These are phyloP conservation scores for Mesembrinibis cayennensis DNA, from an alignment of 2,113 vertebrate species.

Conservation along the genomic window DNA sequence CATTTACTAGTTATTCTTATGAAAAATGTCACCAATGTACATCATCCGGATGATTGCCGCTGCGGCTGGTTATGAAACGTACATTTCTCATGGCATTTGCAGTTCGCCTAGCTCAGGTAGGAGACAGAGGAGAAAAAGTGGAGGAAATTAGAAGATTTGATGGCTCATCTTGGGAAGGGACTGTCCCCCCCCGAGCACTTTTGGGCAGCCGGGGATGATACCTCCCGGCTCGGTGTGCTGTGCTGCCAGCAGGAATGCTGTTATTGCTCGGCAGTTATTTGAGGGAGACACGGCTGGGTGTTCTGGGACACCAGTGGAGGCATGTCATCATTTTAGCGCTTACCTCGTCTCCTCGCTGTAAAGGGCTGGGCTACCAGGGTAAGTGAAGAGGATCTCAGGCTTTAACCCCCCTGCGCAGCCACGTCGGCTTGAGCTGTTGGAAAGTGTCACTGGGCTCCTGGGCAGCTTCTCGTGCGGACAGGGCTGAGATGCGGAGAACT, in stretches of 20 bases:
- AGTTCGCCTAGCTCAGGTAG: not conserved
- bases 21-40: not conserved
- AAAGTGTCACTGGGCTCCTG: too few relatives aligned
- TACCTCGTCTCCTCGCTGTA: not conserved
- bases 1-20: not conserved
- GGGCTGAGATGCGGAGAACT: not conserved
- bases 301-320: not conserved
- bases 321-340: too few relatives aligned
- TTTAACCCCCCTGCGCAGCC: rapidly evolving
- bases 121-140: not conserved
- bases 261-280: not conserved
- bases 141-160: not conserved
- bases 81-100: rapidly evolving
- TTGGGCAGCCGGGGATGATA: rapidly evolving
- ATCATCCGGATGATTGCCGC: not conserved
- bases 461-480: too few relatives aligned
- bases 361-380: not conserved
- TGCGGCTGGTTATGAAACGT: not conserved
- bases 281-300: not conserved
- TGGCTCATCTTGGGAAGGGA: not conserved
- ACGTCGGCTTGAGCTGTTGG: not conserved
- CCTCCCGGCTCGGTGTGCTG: rapidly evolving
- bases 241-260: not conserved
- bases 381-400: not conserved
- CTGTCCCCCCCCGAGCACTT: rapidly evolving